Conservation (phyloP, 37 sponge, comb jelly and placozoan species). For the Lycopodina hypogea region DNA sequence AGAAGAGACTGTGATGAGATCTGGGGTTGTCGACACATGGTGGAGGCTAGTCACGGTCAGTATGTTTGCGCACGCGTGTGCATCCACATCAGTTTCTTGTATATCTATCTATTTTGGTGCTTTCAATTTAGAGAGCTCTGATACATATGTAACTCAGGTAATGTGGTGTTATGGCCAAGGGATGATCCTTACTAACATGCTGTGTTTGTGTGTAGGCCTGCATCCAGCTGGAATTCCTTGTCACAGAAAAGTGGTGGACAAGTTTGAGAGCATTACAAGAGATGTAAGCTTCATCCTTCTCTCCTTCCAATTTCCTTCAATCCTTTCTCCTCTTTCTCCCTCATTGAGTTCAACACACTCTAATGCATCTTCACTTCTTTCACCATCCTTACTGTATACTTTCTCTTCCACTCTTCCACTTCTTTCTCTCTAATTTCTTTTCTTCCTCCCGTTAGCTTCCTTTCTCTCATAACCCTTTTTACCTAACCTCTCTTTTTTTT, state of each 20-base stretch:
- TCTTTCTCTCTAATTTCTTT: no score
- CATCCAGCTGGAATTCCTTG: slow-evolving; percentile 72
- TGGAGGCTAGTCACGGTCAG: slow-evolving; percentile 55
- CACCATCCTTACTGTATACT: no score
- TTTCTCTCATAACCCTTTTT: neutral
- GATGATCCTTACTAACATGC: neutral
- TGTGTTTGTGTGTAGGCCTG: slow-evolving; percentile 35
- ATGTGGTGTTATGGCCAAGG: neutral
- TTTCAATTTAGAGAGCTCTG: no score
- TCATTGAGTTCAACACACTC: no score
- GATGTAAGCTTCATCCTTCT: slow-evolving; percentile 33
- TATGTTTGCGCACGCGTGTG: neutral
- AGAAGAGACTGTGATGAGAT: slow-evolving; percentile 58
- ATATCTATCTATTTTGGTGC: no score
- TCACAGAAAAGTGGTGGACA: slow-evolving; percentile 15
- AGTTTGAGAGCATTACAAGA: slow-evolving; percentile 60
- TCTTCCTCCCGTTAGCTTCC: no score
- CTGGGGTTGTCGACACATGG: slow-evolving; percentile 77
- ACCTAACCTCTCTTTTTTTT: neutral
- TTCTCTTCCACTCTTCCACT: no score
- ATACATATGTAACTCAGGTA: neutral
- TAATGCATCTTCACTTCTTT: no score
- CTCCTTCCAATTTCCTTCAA: no score
- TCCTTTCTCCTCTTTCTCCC: no score
- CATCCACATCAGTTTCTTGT: no score